Percentiles rank a stretch among this genome's conserved stretches.
phyloP scores from a whole-genome alignment of 2,797 vertebrate genomes.

The Limosa lapponica region DNA sequence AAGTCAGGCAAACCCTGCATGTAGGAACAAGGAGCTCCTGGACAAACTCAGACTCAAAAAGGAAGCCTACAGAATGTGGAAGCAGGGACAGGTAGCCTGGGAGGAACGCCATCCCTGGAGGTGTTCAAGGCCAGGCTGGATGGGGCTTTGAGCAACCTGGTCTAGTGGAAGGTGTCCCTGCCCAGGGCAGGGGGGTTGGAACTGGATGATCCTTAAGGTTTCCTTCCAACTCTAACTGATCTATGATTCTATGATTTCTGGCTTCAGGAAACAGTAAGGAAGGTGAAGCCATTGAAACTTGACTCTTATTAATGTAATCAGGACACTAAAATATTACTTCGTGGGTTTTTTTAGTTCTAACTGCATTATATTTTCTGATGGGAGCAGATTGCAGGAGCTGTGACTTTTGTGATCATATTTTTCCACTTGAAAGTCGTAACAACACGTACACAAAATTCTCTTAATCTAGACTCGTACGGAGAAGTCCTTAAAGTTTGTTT shows the following conservation, averaged over 20 bases:
- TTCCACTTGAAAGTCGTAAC: not conserved
- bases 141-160: not conserved
- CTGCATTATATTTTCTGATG: not conserved
- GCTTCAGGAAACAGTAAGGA: not conserved
- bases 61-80: not conserved
- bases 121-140: not conserved
- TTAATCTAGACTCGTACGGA: no score
- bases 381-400: not conserved
- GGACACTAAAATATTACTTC: not conserved
- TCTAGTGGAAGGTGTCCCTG: not conserved
- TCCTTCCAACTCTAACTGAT: not conserved
- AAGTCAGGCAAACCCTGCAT: no score
- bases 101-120: not conserved
- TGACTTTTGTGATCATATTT: not conserved
- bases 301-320: not conserved
- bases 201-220: not conserved
- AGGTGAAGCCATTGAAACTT: not conserved
- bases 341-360: not conserved
- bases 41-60: not conserved
- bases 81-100: not conserved
- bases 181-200: not conserved
- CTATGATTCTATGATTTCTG: not conserved
- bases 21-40: not conserved
- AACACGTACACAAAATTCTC: accelerated
- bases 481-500: no score